Evolutionary conservation across 2,797 vertebrate species (phyloP), one percentile per base, ranked within the genome.

Genomic region (Anas bernieri): DNA sequence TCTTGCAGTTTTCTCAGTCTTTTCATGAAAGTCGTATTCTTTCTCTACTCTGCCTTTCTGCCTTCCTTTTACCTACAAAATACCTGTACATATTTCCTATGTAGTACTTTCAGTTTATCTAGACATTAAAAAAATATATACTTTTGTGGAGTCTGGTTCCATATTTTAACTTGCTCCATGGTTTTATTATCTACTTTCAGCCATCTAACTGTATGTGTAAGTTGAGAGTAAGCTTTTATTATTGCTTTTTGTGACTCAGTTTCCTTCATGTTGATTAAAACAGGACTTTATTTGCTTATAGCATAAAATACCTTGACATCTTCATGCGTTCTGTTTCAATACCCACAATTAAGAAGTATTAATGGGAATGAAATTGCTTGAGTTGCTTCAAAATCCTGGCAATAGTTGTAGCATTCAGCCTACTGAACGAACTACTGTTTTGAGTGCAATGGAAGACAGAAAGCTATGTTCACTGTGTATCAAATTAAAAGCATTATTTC

Each of bases 401-500:
- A 46, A n/a, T 52, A 61, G 91, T 16, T 89, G 82, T 39, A 73
- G 62, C 17, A 10, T 56, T 79, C 52, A 91, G 50, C 46, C 79
- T 83, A 75, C 58, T 62, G 39, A 64, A 13, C 6, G 28, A 48
- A 28, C 87, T 90, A 63, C 87, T 88, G 80, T 91, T 90, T 9
- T 33, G 46, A 67, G 55, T 79, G 76, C 67, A 84, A 70, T 48
- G 67, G 92, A 75, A 92, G 93, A 33, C 39, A 35, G 43, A 73
- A 81, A 83, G 35, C 61, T 75, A 46, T 50, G 30, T 50, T 85
- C 92, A 59, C 9, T 2, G 69, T 39, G 20, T 46, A 83, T 55
- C 73, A 83, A 94, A 78, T 90, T 72, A 88, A 83, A 89, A 81
- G 17, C 73, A 90, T 83, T 52, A 90, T 78, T 58, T 81, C 83